Evolutionary conservation across 1,140 invertebrate genomes (phyloP), one percentile per base, ranked within the genome.

Genomic region (Brachionus koreanus): DNA sequence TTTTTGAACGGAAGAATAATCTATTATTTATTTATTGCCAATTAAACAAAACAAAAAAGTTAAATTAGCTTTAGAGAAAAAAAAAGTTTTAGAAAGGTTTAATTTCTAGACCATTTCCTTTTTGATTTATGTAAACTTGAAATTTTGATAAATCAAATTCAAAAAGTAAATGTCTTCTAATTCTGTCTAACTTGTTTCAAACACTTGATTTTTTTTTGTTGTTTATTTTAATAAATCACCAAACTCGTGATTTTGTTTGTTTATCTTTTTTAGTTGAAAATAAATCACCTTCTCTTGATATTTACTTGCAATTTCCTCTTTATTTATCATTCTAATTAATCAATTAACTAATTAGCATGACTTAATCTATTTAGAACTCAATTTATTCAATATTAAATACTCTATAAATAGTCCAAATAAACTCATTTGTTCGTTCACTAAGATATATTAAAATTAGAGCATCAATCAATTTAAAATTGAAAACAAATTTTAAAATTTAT

Each of bases 301-400:
- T 65, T 65, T 65, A 65, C 63, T 65, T 65, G 63, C 33, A 37
- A 65, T 65, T 65, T 65, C 63, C 63, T 65, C 33, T 65, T 65
- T 57, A 57, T 57, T 57, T 57, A 57, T 57, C 49, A 57, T 57
- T 33, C 33, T 65, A 65, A 65, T 65, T 25, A 65, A 65, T 65
- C 63, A 65, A 65, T 65, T 65, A 65, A 23, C 63, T 65, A 65
- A 65, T 65, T 65, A 65, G n/a, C 33, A 33, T 16, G 29, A 65
- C 5, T 65, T 65, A 65, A 57, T 65, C 33, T 33, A 35, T 65
- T 65, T 65, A 65, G 63, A 65, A n/a, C 25, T 65, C n/a, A 37
- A 1, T 29, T 33, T 0, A 33, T 5, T 35, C 33, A 65, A n/a
- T 23, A 16, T 25, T 33, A 25, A 63, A 33, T 63, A 63, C 3